These are phyloP conservation scores for Leptobrachium leishanense DNA, from an alignment of 2,113 vertebrate genomes.

Conservation along the genomic window DNA sequence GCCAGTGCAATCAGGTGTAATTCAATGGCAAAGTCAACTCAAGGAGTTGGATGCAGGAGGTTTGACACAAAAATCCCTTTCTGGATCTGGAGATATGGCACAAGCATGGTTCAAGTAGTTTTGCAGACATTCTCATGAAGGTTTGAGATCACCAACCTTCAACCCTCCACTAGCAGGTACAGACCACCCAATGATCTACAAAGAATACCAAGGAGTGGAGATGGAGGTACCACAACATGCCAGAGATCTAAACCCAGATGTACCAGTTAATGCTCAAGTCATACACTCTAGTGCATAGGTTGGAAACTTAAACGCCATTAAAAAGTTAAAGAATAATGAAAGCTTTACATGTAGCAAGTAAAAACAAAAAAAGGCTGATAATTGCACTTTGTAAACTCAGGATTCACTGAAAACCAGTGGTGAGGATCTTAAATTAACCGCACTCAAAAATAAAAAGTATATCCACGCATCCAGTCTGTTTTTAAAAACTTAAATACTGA, in stretches of 20 bases:
- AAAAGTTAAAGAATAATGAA: conserved; percentile 59
- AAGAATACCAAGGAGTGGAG: no score
- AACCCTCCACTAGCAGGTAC: no score
- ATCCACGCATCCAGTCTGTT: background rate
- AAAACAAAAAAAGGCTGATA: conserved; percentile 77
- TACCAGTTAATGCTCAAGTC: conserved; percentile 62
- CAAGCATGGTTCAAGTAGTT: no score
- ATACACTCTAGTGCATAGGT: conserved; percentile 71
- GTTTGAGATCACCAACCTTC: no score
- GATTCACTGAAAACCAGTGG: conserved; percentile 35
- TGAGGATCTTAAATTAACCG: conserved; percentile 55
- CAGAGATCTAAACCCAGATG: conserved; percentile 55
- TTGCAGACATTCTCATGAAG: no score
- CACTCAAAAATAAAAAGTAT: conserved; percentile 23
- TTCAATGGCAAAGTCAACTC: no score
- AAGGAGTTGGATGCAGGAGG: no score
- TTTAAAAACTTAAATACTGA: conserved; percentile 64
- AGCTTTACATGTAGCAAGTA: conserved; percentile 58
- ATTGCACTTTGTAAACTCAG: conserved; percentile 92
- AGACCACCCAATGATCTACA: no score
- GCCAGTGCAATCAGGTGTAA: no score
- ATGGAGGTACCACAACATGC: conserved; percentile 14
- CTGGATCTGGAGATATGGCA: no score
- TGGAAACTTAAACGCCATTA: conserved; percentile 55
- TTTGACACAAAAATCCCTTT: no score